phyloP scores from a whole-genome alignment of 2,888 invertebrate species.

The Athetis lepigone region DNA sequence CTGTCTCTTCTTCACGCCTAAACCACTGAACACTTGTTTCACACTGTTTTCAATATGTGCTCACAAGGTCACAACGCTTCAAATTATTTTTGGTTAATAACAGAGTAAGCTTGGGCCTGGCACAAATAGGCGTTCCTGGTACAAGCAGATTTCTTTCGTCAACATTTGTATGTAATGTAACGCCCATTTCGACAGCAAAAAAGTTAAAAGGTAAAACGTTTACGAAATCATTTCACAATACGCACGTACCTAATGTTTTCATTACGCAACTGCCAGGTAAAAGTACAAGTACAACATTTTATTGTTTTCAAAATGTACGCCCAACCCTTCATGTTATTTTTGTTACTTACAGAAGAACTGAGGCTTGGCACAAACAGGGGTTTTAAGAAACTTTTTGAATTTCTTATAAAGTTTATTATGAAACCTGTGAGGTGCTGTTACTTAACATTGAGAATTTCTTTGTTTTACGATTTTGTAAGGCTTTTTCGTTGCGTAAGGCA shows the following conservation, averaged over 20 bases:
- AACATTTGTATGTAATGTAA: neutral
- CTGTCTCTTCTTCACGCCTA: no score
- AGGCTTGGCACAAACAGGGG: neutral
- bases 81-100: no score
- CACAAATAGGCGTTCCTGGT: no score
- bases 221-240: conserved; percentile 25
- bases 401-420: conserved; percentile 31
- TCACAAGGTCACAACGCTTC: no score
- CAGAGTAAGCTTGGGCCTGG: no score
- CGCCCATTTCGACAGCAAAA: conserved; percentile 1
- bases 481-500: conserved; percentile 65
- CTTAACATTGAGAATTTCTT: conserved; percentile 20
- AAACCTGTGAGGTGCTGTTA: conserved; percentile 32
- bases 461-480: conserved; percentile 22
- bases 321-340: conserved; percentile 35
- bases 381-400: conserved; percentile 26
- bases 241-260: neutral
- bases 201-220: conserved; percentile 10
- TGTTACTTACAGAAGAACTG: conserved; percentile 31
- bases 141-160: no score
- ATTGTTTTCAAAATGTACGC: conserved; percentile 13
- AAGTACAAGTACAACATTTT: conserved; percentile 20
- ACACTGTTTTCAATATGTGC: no score
- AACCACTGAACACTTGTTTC: no score
- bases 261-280: neutral